Evolutionary conservation across 2,888 invertebrate species (phyloP).

Genomic region (Rhimphoctona megacephalus): DNA sequence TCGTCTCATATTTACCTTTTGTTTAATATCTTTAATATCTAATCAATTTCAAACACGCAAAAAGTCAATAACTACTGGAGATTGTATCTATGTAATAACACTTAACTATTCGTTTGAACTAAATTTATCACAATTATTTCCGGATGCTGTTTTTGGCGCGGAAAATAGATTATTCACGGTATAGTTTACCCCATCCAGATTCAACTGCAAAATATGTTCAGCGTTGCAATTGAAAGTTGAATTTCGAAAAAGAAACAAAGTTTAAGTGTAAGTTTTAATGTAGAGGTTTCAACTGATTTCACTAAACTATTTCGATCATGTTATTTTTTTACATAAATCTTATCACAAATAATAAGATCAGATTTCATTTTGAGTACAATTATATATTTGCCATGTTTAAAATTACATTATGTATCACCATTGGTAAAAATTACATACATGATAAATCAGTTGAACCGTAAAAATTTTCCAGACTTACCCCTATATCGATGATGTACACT

Average conservation of each 20-base stretch:
- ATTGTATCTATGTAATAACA: neutral
- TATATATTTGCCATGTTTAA: too few species aligned
- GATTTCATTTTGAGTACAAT: too few species aligned
- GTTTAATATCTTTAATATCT: constrained; percentile 22
- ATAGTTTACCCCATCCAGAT: neutral
- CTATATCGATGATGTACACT: too few species aligned
- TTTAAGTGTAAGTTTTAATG: neutral
- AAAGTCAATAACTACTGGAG: neutral
- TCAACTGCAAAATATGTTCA: neutral
- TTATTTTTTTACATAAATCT: too few species aligned
- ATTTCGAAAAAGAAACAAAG: neutral
- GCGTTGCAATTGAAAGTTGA: neutral
- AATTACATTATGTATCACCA: too few species aligned
- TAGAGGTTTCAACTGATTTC: neutral
- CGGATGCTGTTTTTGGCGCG: neutral
- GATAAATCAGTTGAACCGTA: too few species aligned
- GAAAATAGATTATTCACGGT: neutral
- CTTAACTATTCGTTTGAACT: constrained; percentile 1
- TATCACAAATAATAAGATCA: too few species aligned
- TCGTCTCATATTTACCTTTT: neutral
- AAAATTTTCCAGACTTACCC: too few species aligned
- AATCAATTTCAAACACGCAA: constrained; percentile 2
- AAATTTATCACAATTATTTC: neutral
- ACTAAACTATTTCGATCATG: too few species aligned
- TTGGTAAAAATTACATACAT: too few species aligned